Percentiles rank a stretch among this genome's conserved stretches.
These are phyloP conservation scores for Morpho achilles DNA, from an alignment of 2,888 invertebrate genomes.

Conservation along the genomic window DNA sequence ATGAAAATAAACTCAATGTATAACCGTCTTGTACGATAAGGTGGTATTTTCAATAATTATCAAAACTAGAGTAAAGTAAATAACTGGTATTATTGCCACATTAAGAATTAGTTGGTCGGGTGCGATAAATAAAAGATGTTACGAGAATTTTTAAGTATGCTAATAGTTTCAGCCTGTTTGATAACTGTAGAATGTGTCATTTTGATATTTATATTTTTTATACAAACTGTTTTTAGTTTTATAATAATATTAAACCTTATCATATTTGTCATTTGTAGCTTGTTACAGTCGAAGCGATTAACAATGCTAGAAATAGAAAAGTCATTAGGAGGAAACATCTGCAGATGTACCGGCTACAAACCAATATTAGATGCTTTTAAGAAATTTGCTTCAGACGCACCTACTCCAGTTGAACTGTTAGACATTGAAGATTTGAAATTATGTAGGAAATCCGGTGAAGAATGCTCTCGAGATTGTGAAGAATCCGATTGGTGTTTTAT, in stretches of 20 bases:
- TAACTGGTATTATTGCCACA: too few relatives aligned
- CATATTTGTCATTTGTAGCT: conserved; percentile 29
- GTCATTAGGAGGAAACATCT: conserved; percentile 87
- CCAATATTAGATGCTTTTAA: conserved; percentile 89
- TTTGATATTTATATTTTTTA: too few relatives aligned
- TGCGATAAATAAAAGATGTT: too few relatives aligned
- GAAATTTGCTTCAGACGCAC: conserved; percentile 82
- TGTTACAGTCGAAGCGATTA: conserved; percentile 41
- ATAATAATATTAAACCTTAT: not conserved
- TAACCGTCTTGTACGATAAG: too few relatives aligned
- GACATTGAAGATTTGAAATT: conserved; percentile 49
- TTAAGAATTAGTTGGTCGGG: too few relatives aligned
- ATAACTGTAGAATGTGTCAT: too few relatives aligned
- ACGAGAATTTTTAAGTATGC: too few relatives aligned
- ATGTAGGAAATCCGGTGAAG: conserved; percentile 32
- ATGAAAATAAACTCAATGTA: too few relatives aligned
- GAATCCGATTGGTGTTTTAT: conserved; percentile 42
- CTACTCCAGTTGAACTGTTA: conserved; percentile 50
- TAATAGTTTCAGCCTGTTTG: too few relatives aligned
- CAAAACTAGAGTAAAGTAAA: too few relatives aligned
- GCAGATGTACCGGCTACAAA: conserved; percentile 88
- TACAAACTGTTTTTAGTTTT: too few relatives aligned
- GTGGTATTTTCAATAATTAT: too few relatives aligned
- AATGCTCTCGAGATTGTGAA: conserved; percentile 27
- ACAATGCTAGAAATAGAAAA: conserved; percentile 84